Evolutionary conservation across 2,888 invertebrate genomes (phyloP).

Genomic region (Schizotus pectinicornis): DNA sequence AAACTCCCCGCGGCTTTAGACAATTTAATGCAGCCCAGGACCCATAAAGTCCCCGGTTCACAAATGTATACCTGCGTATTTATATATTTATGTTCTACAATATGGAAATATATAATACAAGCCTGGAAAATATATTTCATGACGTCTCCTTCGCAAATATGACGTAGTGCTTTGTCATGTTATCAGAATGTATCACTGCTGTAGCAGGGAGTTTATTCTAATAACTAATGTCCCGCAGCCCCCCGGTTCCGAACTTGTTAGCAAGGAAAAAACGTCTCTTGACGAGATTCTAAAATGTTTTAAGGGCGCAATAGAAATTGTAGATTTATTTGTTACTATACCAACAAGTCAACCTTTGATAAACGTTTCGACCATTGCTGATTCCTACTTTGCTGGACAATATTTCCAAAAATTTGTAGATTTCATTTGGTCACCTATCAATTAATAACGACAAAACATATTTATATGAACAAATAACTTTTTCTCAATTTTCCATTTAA

Average conservation of each 20-base stretch:
- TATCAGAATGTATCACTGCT: slow-evolving; percentile 42
- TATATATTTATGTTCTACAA: slow-evolving; percentile 57
- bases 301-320: no score
- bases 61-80: slow-evolving; percentile 55
- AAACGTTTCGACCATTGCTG: no score
- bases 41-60: slow-evolving; percentile 53
- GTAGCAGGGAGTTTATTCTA: slow-evolving; percentile 30
- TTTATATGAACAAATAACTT: no score
- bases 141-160: slow-evolving; percentile 40
- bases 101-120: slow-evolving; percentile 56
- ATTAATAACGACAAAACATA: no score
- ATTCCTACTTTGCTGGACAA: no score
- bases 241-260: neutral
- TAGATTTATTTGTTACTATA: no score
- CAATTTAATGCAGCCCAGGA: slow-evolving; percentile 55
- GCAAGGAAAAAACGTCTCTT: no score
- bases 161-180: slow-evolving; percentile 50
- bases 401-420: no score
- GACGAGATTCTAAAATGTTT: no score
- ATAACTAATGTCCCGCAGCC: slow-evolving; percentile 18
- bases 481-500: no score
- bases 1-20: slow-evolving; percentile 46
- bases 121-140: slow-evolving; percentile 46
- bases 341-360: no score
- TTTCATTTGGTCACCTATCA: no score